Percentiles rank a stretch among this genome's conserved stretches.
Conservation (phyloP, 2,888 invertebrate species). For the Orthosia gothica region DNA sequence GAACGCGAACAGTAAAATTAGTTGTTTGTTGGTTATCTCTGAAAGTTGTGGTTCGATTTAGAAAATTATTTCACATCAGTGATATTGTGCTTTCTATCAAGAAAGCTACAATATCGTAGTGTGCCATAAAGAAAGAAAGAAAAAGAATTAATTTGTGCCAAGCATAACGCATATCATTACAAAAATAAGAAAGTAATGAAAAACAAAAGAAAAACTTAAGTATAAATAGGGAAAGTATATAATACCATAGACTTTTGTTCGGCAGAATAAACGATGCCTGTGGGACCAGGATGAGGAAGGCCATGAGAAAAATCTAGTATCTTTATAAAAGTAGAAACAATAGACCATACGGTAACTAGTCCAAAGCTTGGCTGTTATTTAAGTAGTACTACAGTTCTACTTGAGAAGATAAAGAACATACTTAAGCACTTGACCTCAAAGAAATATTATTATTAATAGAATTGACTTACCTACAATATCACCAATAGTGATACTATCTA, state of each 20-base stretch:
- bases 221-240: too few relatives aligned
- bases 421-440: conserved; percentile 4
- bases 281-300: neutral
- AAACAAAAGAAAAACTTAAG: too few relatives aligned
- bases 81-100: too few relatives aligned
- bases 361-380: neutral
- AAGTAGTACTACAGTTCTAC: neutral
- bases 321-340: neutral
- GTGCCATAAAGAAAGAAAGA: too few relatives aligned
- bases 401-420: neutral
- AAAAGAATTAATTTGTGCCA: too few relatives aligned
- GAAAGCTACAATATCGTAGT: too few relatives aligned
- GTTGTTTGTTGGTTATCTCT: neutral
- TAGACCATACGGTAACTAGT: neutral
- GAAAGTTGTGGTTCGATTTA: neutral
- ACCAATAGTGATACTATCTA: conserved; percentile 21
- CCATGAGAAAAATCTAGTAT: neutral
- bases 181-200: too few relatives aligned
- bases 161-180: too few relatives aligned
- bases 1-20: too few relatives aligned
- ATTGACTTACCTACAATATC: conserved; percentile 1
- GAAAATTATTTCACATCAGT: neutral
- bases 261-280: too few relatives aligned
- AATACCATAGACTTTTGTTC: too few relatives aligned
- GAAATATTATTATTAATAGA: conserved; percentile 1